Evolutionary conservation across 2,888 invertebrate genomes (phyloP), one percentile per base, ranked within the genome.

Genomic region (Nephrotoma guestfalica): DNA sequence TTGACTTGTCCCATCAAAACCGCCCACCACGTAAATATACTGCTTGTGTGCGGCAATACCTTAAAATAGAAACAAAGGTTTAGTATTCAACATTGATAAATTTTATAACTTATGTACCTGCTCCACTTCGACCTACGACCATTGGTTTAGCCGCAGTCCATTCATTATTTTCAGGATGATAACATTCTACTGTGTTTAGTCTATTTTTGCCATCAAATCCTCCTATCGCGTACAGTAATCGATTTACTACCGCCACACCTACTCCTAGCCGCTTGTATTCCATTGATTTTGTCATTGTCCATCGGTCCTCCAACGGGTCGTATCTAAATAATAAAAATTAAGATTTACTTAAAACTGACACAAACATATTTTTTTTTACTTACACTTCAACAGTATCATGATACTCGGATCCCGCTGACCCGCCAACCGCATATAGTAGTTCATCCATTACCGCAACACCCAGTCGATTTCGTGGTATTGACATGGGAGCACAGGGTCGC

Each of bases 401-500:
- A 91, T 96, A 97, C 89, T 95, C 95, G 4, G 95, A 94, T 30
- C 96, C 97, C 6, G 96, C 95, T 3, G 97, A 97, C 0, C 98
- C 98, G 0, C 98, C 98, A 0, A 98, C 97, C 4, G 98, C 97
- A 90, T 98, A 98, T 87, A 98, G 92, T 88, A 96, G 92, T 41
- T 96, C 97, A 89, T 98, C 98, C 95, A 98, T 96, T 9, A 97
- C 97, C n/a, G 97, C 97, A 4, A 97, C 97, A 6, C 98, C 98
- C 30, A 97, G 94, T 89, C 98, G 93, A 91, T 97, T 97, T 86
- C 98, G 92, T 0, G 97, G 96, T 85, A 96, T 95, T 11, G 96
- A 95, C 97, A 98, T 96, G 1, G 96, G 96, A 89, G 94, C 95
- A 90, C 97, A 96, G 0, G 96, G 95, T 42, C 96, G 93, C 98